A percentile compares a stretch with the other conserved stretches of the same genome.
These are phyloP conservation scores for Augiades crinisus DNA, from an alignment of 2,888 invertebrate species.

Conservation along the genomic window DNA sequence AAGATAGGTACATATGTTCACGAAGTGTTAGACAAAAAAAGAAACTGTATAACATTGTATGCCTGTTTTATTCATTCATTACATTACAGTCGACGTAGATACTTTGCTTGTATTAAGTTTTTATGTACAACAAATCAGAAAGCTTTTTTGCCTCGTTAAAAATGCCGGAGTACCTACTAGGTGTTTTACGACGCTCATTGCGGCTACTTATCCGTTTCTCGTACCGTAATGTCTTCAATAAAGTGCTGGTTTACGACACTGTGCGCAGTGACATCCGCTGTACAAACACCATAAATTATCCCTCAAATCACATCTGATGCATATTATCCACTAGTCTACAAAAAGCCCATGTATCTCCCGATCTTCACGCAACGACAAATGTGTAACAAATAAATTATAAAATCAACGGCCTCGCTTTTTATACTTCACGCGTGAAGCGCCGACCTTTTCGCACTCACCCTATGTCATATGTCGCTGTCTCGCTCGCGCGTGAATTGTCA, in stretches of 20 bases:
- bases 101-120: background rate
- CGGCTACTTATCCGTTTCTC: slow-evolving; percentile 45
- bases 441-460: slow-evolving; percentile 46
- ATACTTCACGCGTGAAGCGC: slow-evolving; percentile 56
- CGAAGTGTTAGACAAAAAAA: no score
- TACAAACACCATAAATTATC: slow-evolving; percentile 77
- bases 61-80: background rate
- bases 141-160: slow-evolving; percentile 17
- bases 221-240: slow-evolving; percentile 43
- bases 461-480: slow-evolving; percentile 43
- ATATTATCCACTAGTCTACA: slow-evolving; percentile 70
- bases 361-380: slow-evolving; percentile 81
- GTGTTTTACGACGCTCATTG: slow-evolving; percentile 39
- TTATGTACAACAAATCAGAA: slow-evolving; percentile 8
- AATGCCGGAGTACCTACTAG: slow-evolving; percentile 10
- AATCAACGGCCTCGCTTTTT: slow-evolving; percentile 77
- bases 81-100: background rate
- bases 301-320: slow-evolving; percentile 78
- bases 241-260: slow-evolving; percentile 61
- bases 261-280: slow-evolving; percentile 61
- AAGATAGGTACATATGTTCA: no score
- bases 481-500: slow-evolving; percentile 58
- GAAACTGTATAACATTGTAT: no score
- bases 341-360: slow-evolving; percentile 78
- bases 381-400: slow-evolving; percentile 81